These are phyloP conservation scores for Wasmannia auropunctata DNA, from an alignment of 1,140 invertebrate species.

Conservation along the genomic window DNA sequence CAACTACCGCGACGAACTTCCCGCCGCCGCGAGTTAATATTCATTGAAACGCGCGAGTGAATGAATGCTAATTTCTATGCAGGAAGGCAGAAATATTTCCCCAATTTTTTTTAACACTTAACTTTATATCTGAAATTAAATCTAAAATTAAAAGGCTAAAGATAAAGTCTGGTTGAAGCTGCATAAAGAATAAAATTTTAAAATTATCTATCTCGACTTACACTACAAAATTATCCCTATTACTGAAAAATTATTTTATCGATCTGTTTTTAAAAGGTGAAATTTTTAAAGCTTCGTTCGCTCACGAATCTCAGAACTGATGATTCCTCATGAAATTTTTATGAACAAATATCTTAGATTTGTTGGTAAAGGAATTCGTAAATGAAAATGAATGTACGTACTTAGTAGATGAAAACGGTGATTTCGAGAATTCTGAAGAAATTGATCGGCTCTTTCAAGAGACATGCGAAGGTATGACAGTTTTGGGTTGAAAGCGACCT, in stretches of 20 bases:
- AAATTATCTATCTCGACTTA: background rate
- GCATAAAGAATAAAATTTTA: background rate
- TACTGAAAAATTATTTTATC: background rate
- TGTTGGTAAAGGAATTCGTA: background rate
- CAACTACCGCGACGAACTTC: background rate
- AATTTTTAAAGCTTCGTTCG: background rate
- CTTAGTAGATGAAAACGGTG: background rate
- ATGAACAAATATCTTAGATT: background rate
- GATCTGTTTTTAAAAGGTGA: no score
- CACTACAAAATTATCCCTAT: background rate
- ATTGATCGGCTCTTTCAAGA: background rate
- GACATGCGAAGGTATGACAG: background rate
- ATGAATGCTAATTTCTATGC: background rate
- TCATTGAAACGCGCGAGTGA: background rate
- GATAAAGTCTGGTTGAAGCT: background rate
- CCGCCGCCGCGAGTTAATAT: background rate
- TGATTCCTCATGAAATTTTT: background rate
- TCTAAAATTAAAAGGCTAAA: background rate
- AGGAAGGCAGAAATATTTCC: background rate
- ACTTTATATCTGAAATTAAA: background rate
- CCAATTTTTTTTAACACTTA: background rate
- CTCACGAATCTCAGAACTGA: background rate
- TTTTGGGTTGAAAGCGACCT: slow-evolving; percentile 3
- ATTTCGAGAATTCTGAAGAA: background rate
- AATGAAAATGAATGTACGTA: background rate